These are phyloP conservation scores for Sycophila sp. DNA, from an alignment of 1,140 invertebrate species.

Conservation along the genomic window DNA sequence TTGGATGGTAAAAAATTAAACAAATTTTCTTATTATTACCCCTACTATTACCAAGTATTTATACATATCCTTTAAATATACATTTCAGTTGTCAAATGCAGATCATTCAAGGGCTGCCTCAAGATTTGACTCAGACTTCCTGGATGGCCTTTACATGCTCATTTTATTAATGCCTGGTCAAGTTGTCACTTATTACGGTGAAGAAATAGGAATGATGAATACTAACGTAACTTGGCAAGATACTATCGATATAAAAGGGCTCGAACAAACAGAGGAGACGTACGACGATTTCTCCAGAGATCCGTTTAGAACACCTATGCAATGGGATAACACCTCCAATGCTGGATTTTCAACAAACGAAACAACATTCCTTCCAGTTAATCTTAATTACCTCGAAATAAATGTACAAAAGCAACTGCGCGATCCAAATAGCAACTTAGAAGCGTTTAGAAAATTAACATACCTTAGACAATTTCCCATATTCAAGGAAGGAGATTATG, in stretches of 20 bases:
- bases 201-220: conserved; percentile 78
- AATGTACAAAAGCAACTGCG: conserved; percentile 66
- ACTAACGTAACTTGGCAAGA: conserved; percentile 66
- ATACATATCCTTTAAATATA: not conserved
- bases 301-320: conserved; percentile 78
- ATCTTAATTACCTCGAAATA: conserved; percentile 64
- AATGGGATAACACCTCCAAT: conserved; percentile 71
- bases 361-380: conserved; percentile 76
- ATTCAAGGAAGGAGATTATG: conserved; percentile 56
- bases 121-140: conserved; percentile 70
- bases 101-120: conserved; percentile 71
- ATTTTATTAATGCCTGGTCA: conserved; percentile 78
- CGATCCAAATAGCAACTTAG: conserved; percentile 62
- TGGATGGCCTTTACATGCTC: conserved; percentile 79
- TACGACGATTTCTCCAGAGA: conserved; percentile 72
- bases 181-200: conserved; percentile 80
- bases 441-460: conserved; percentile 64
- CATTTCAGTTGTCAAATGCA: conserved; percentile 72
- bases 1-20: conserved; percentile 62
- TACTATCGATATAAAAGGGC: conserved; percentile 69
- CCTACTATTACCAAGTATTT: too few relatives aligned
- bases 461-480: conserved; percentile 57
- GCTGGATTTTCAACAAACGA: conserved; percentile 74
- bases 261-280: conserved; percentile 65
- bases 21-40: conserved; percentile 4